Percentiles rank a stretch among this genome's conserved stretches.
These are phyloP conservation scores for Temnothorax ravouxi DNA, from an alignment of 2,888 invertebrate species.

Conservation along the genomic window DNA sequence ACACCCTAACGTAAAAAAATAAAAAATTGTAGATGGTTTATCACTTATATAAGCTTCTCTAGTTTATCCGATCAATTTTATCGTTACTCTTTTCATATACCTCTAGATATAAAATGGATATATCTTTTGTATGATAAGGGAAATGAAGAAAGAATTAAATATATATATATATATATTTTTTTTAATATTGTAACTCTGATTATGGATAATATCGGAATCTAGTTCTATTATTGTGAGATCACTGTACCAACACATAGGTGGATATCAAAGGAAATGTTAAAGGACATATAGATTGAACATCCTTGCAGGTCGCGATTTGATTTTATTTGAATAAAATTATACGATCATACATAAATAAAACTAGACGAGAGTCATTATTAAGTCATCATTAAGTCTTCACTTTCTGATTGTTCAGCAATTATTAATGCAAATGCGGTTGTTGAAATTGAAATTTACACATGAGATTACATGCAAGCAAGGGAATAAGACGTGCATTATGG, in stretches of 20 bases:
- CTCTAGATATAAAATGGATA: not conserved
- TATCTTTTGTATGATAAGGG: not conserved
- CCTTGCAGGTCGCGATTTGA: not conserved
- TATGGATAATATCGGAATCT: not conserved
- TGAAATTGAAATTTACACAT: conserved; percentile 43
- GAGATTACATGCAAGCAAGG: not conserved
- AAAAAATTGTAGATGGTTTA: conserved; percentile 10
- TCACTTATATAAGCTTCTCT: not conserved
- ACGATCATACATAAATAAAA: not conserved
- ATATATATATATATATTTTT: not conserved
- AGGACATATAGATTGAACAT: not conserved
- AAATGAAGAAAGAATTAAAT: not conserved
- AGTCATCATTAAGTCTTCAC: not conserved
- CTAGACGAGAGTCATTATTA: not conserved
- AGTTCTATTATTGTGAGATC: not conserved
- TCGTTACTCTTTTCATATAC: not conserved
- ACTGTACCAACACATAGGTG: not conserved
- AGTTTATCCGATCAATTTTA: conserved; percentile 9
- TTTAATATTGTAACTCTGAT: not conserved
- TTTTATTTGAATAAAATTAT: conserved; percentile 17
- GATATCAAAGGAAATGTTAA: not conserved
- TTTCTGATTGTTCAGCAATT: conserved; percentile 13
- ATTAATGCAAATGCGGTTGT: conserved; percentile 34
- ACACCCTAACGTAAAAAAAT: not conserved
- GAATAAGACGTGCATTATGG: conserved; percentile 35